Percentiles rank a stretch among this genome's conserved stretches.
phyloP scores from a whole-genome alignment of 1,140 invertebrate genomes.

The Adelges cooleyi region DNA sequence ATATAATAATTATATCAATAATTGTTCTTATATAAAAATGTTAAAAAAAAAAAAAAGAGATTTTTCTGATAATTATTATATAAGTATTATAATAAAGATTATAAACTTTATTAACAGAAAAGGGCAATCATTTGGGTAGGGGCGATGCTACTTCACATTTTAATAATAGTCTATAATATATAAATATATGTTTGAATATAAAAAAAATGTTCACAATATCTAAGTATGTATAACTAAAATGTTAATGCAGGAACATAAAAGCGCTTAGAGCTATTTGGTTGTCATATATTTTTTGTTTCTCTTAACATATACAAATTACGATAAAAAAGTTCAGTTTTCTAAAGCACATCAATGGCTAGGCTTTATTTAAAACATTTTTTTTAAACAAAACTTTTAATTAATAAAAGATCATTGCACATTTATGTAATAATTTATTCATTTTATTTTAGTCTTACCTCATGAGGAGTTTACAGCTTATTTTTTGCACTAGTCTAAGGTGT shows the following conservation, averaged over 20 bases:
- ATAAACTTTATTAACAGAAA: too few relatives aligned
- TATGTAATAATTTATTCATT: not conserved
- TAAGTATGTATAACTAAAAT: conserved; percentile 13
- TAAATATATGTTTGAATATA: conserved; percentile 20
- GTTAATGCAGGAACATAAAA: conserved; percentile 22
- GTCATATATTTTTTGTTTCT: not conserved
- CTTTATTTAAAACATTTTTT: not conserved
- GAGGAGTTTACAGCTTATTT: not conserved
- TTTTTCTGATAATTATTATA: too few relatives aligned
- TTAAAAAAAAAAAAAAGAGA: too few relatives aligned
- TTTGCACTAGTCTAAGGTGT: too few relatives aligned
- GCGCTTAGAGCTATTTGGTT: conserved; percentile 13
- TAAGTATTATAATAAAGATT: too few relatives aligned
- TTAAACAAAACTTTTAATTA: not conserved
- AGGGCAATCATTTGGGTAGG: too few relatives aligned
- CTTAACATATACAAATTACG: too few relatives aligned
- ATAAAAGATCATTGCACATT: conserved; percentile 15
- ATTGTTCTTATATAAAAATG: not conserved
- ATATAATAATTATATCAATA: conserved; percentile 1
- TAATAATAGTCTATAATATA: not conserved
- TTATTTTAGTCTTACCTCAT: not conserved
- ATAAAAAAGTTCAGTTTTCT: too few relatives aligned
- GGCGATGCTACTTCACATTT: too few relatives aligned
- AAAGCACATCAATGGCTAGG: too few relatives aligned
- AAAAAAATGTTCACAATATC: conserved; percentile 16